Evolutionary conservation across 2,113 vertebrate genomes (phyloP), one percentile per base, ranked within the genome.

Genomic region (Podilymbus podiceps): DNA sequence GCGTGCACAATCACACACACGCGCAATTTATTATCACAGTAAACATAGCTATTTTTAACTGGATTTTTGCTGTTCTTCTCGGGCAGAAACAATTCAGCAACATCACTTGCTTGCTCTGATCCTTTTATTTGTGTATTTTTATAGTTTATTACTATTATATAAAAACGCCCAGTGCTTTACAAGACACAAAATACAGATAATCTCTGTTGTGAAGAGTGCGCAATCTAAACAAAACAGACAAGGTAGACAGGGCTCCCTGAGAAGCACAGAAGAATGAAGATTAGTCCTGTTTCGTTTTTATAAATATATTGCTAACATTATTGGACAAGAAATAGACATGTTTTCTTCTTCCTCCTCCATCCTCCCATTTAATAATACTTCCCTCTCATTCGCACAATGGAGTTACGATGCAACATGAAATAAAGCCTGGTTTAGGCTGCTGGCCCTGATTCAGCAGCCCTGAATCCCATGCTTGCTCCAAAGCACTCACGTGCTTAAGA

Each of bases 161-260:
- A 82, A 87, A 95, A 89, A 50, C 69, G 53, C 38, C 66, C 40
- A 56, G 44, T 92, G 66, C 66, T 95, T 90, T 95, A 87, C 49
- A 11, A 91, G 86, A 89, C 74, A 75, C 38, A 91, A 93, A 92
- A 85, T 89, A 91, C 58, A 87, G 74, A 91, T 79, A 92, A 90
- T 72, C 30, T 95, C 66, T 72, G 85, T 40, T 9, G 35, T 60
- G 76, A 94, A 89, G 47, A 63, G 68, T 44, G 46, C 3, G 9
- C n/a, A 62, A 66, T 56, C 69, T 95, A 89, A 95, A 79, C 92
- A 88, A 92, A 97, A 85, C n/a, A 82, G 94, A 87, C 92, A 94
- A 77, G 2, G 22, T 12, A 74, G 91, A 85, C 89, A 85, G 38
- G 64, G 58, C 67, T 95, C 47, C 69, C 71, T 35, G 77, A 87